Evolutionary conservation across 1,140 invertebrate species (phyloP).

Genomic region (Pogonomyrmex californicus): DNA sequence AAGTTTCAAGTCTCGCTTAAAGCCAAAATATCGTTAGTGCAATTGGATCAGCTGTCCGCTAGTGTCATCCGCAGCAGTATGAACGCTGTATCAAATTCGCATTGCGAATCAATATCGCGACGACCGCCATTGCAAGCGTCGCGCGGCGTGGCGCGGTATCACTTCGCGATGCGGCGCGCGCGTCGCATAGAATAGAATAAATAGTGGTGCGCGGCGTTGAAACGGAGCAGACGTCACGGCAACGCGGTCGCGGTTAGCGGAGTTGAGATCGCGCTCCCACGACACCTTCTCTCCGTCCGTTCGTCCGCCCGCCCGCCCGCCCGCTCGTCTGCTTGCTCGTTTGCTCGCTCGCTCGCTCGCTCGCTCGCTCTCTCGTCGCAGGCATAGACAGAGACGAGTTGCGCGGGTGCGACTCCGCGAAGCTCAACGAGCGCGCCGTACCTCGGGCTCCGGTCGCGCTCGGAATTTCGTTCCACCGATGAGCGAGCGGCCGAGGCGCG

Average conservation of each 20-base stretch:
- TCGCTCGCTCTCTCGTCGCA: no score
- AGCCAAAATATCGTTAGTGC: no score
- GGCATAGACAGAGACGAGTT: background rate
- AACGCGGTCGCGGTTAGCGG: conserved; percentile 24
- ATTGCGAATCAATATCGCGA: conserved; percentile 81
- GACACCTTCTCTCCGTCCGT: conserved; percentile 53
- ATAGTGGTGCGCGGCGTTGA: conserved; percentile 77
- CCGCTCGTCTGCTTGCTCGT: background rate
- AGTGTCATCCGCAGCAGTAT: background rate
- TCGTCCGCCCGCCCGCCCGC: background rate
- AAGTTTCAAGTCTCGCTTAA: no score
- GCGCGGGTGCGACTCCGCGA: background rate
- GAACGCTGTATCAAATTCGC: conserved; percentile 41
- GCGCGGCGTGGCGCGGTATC: conserved; percentile 78
- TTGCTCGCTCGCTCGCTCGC: no score
- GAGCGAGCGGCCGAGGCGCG: conserved; percentile 78
- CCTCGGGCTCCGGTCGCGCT: conserved; percentile 42
- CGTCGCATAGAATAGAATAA: conserved; percentile 82
- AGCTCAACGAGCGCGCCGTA: background rate
- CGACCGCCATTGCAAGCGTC: conserved; percentile 76
- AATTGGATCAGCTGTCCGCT: no score
- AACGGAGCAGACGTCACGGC: conserved; percentile 68
- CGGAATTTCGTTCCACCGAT: conserved; percentile 80
- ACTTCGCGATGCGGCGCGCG: conserved; percentile 74
- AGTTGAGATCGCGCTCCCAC: conserved; percentile 43